These are phyloP conservation scores for Procambarus virginalis DNA, from an alignment of 1,140 invertebrate genomes.

Conservation along the genomic window DNA sequence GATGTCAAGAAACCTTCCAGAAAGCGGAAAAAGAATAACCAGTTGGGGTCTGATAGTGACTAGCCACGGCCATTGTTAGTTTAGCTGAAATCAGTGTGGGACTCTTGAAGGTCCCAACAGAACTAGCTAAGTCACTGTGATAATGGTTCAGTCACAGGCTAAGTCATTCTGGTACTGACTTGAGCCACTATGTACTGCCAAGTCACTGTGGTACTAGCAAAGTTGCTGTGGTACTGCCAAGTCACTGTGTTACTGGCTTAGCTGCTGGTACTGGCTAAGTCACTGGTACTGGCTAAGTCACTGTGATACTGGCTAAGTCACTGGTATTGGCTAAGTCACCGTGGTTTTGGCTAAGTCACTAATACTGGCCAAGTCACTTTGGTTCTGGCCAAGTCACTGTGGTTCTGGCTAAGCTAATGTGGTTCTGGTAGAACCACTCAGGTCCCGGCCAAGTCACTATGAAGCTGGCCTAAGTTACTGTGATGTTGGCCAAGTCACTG, in stretches of 20 bases:
- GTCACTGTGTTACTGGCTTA: slow-evolving; percentile 4
- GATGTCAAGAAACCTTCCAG: slow-evolving; percentile 79
- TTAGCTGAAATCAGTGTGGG: not conserved
- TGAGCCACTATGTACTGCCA: not conserved
- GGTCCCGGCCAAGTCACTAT: slow-evolving; percentile 2
- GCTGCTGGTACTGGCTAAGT: slow-evolving; percentile 9
- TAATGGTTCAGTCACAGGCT: not conserved
- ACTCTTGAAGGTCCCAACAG: not conserved
- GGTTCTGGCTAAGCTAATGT: slow-evolving; percentile 9
- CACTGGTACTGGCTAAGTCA: slow-evolving; percentile 15
- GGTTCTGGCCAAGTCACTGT: not conserved
- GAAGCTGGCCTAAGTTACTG: slow-evolving; percentile 2
- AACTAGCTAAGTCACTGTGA: slow-evolving; percentile 25
- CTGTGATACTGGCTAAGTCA: not conserved
- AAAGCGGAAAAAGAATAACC: slow-evolving; percentile 86
- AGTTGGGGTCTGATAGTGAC: slow-evolving; percentile 88
- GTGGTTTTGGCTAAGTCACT: slow-evolving; percentile 2
- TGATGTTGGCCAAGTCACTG: slow-evolving; percentile 18
- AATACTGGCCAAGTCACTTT: not conserved
- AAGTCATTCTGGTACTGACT: slow-evolving; percentile 17
- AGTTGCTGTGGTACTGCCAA: not conserved
- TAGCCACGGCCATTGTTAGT: slow-evolving; percentile 75
- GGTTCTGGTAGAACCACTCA: not conserved
- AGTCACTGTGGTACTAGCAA: slow-evolving; percentile 11
- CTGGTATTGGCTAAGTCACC: not conserved